These are phyloP conservation scores for Sepiola atlantica DNA, from an alignment of 2,888 invertebrate species.

Conservation along the genomic window DNA sequence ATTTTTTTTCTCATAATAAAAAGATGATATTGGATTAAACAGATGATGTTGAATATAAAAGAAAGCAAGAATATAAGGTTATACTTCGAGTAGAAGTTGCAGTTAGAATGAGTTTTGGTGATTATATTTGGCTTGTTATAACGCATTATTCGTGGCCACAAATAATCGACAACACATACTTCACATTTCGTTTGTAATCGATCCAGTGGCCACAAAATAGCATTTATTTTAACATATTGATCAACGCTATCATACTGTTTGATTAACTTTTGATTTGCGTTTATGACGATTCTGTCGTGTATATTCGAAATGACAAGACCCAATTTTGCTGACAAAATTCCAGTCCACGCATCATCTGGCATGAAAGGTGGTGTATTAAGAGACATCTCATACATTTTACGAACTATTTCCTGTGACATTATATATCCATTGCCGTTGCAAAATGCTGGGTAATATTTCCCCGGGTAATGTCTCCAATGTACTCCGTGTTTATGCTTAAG, in stretches of 20 bases:
- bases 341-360: constrained; percentile 54
- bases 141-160: neutral
- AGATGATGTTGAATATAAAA: neutral
- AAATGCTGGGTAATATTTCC: constrained; percentile 51
- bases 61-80: fast-evolving
- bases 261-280: neutral
- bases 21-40: neutral
- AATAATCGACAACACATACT: neutral
- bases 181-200: neutral
- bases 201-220: neutral
- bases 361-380: constrained; percentile 54
- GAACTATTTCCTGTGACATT: constrained; percentile 46
- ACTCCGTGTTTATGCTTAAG: constrained; percentile 46
- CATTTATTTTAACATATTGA: neutral
- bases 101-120: fast-evolving
- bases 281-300: neutral
- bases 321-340: constrained; percentile 52
- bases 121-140: neutral
- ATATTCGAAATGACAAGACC: neutral
- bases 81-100: neutral
- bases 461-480: constrained; percentile 47
- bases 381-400: constrained; percentile 50
- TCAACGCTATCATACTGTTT: neutral
- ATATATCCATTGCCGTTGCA: constrained; percentile 52
- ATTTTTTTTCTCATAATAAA: neutral